Base-by-base conservation (phyloP, 2,797 vertebrate species). In the Neosalanx taihuensis region DNA sequence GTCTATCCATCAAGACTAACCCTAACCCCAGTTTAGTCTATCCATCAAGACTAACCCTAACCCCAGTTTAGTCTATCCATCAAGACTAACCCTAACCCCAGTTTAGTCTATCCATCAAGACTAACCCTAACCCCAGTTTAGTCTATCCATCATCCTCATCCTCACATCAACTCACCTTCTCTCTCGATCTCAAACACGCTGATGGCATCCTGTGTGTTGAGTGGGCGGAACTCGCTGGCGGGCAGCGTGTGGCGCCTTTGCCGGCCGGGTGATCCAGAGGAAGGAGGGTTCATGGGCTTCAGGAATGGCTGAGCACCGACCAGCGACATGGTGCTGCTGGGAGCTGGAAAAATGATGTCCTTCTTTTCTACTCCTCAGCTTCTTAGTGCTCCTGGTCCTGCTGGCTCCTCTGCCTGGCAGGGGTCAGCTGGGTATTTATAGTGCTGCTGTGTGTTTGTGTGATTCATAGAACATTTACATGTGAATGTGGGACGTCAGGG, bases 111-210 rank as follows among this genome's bases (percentile, higher is more conserved):
- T 26, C 41, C 10, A 46, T 46, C 41, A 46, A 10, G 37, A 41
- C 37, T 41, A 9, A 41, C 33, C 33, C 37, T 26, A 26, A 26
- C 23, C 23, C 23, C 23, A 26, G 23, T 1, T 26, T 26, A 26
- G 23, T 26, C 23, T 26, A 26, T 26, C 23, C 23, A 26, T 41
- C 37, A 41, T 6, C 37, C 37, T 10, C 37, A 3, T 12, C 7
- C 41, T 46, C 41, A 56, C 51, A 56, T 4, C 20, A 46, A 68
- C 86, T 91, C 75, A 96, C 97, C 96, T 88, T 98, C 96, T 31
- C 95, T 87, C 86, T 98, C 96, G 1, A 99, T 97, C 83, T 98
- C 97, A 41, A 97, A 98, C 15, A 95, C 96, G 12, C 96, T 94
- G 49, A 89, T 77, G 0, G 96, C 95, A 0, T 98, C 96, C 72